Conservation (phyloP, 2,113 vertebrate species). For the Albula goreensis region DNA sequence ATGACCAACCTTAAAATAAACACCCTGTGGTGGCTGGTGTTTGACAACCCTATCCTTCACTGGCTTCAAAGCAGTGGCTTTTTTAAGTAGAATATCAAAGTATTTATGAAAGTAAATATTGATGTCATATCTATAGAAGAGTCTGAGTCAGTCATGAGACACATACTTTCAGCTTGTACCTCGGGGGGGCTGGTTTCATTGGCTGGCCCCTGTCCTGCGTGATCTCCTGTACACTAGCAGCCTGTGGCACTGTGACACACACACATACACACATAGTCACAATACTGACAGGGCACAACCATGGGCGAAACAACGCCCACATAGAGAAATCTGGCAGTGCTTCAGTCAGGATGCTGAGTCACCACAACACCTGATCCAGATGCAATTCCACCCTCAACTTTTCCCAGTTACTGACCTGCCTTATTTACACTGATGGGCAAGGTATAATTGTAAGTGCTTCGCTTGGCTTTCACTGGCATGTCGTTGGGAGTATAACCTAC, state of each 20-base stretch:
- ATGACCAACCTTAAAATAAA: no score
- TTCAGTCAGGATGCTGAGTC: no score
- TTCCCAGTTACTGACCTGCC: constrained; percentile 63
- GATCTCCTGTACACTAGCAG: constrained; percentile 79
- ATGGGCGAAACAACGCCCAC: no score
- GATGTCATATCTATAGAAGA: no score
- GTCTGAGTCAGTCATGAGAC: not conserved
- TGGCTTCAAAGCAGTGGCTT: no score
- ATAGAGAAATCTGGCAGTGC: no score
- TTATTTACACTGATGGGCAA: constrained; percentile 90
- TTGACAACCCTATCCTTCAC: no score
- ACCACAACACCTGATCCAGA: no score
- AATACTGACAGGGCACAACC: not conserved
- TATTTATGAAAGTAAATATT: no score
- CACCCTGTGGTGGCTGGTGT: no score
- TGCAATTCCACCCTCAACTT: no score
- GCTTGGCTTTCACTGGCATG: constrained; percentile 90
- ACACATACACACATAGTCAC: not conserved
- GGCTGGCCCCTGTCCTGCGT: constrained; percentile 69
- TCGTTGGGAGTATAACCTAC: constrained; percentile 79
- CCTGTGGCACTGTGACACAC: constrained; percentile 71
- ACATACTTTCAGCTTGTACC: constrained; percentile 85
- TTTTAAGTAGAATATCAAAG: no score
- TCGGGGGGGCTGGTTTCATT: constrained; percentile 54
- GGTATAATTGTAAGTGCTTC: constrained; percentile 89